Conservation (phyloP, 2,888 invertebrate genomes). For the Drosophila anomalata region DNA sequence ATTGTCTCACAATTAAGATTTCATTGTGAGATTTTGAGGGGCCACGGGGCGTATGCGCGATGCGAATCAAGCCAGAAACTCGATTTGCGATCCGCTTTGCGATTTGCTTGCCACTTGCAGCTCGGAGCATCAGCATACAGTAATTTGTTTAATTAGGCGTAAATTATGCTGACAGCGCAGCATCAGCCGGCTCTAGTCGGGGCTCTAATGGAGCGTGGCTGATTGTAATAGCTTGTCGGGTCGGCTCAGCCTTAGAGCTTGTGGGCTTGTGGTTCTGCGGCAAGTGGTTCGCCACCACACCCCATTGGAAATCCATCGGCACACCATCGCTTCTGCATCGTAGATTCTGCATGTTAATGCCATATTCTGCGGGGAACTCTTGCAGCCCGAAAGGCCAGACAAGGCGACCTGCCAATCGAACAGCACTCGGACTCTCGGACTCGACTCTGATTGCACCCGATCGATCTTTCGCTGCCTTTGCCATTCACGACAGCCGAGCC, state of each 20-base stretch:
- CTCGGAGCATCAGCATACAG: slow-evolving; percentile 63
- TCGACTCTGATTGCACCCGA: slow-evolving; percentile 62
- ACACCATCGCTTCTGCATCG: background rate
- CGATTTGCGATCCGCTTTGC: slow-evolving; percentile 33
- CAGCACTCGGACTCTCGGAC: slow-evolving; percentile 33
- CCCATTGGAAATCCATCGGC: slow-evolving; percentile 22
- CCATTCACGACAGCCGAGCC: slow-evolving; percentile 26
- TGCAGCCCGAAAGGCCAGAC: slow-evolving; percentile 41
- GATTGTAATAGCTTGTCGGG: slow-evolving; percentile 72
- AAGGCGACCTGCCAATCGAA: slow-evolving; percentile 60
- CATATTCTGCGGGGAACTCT: slow-evolving; percentile 57
- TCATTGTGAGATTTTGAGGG: slow-evolving; percentile 70
- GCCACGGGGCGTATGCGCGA: slow-evolving; percentile 66
- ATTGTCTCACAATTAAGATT: slow-evolving; percentile 75
- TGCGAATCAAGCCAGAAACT: slow-evolving; percentile 31
- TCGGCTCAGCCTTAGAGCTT: slow-evolving; percentile 62
- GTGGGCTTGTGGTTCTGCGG: slow-evolving; percentile 45
- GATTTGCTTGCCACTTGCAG: slow-evolving; percentile 33
- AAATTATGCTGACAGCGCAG: slow-evolving; percentile 62
- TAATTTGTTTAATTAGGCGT: slow-evolving; percentile 80
- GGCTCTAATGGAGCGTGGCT: slow-evolving; percentile 72
- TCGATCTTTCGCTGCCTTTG: slow-evolving; percentile 44
- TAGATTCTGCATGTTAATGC: slow-evolving; percentile 33
- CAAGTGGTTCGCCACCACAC: slow-evolving; percentile 70
- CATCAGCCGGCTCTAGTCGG: slow-evolving; percentile 27